phyloP scores from a whole-genome alignment of 2,113 vertebrate species.

The Paramisgurnus dabryanus region DNA sequence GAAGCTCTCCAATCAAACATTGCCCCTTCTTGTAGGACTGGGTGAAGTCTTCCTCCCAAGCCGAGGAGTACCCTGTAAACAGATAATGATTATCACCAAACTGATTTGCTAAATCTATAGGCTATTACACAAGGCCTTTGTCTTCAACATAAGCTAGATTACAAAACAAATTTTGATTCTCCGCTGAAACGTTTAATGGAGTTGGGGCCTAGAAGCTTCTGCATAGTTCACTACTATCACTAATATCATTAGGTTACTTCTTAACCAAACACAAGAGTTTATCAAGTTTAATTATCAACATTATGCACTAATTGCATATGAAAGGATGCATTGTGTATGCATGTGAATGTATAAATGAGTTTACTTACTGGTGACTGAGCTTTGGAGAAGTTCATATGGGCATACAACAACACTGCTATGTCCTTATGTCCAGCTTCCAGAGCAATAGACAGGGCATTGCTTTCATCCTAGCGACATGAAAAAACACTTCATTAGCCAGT shows the following conservation, averaged over 20 bases:
- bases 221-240: too few species aligned
- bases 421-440: constrained; percentile 98
- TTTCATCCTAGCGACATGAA: constrained; percentile 84
- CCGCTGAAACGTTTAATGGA: not conserved
- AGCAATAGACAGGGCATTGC: constrained; percentile 94
- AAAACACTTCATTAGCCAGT: constrained; percentile 4
- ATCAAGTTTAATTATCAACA: not conserved
- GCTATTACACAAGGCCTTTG: not conserved
- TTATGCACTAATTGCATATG: not conserved
- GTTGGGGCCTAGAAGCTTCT: too few species aligned
- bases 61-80: constrained; percentile 85
- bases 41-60: constrained; percentile 90
- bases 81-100: constrained; percentile 12
- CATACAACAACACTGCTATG: constrained; percentile 93
- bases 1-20: constrained; percentile 80
- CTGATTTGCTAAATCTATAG: not conserved
- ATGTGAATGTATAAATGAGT: not conserved
- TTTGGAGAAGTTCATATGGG: constrained; percentile 96
- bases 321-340: not conserved
- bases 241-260: too few species aligned
- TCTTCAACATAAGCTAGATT: not conserved
- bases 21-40: constrained; percentile 82
- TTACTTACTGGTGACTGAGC: constrained; percentile 88
- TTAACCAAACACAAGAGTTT: not conserved
- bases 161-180: not conserved